Conservation (phyloP, 2,888 invertebrate genomes). For the Stenodema calcarata region DNA sequence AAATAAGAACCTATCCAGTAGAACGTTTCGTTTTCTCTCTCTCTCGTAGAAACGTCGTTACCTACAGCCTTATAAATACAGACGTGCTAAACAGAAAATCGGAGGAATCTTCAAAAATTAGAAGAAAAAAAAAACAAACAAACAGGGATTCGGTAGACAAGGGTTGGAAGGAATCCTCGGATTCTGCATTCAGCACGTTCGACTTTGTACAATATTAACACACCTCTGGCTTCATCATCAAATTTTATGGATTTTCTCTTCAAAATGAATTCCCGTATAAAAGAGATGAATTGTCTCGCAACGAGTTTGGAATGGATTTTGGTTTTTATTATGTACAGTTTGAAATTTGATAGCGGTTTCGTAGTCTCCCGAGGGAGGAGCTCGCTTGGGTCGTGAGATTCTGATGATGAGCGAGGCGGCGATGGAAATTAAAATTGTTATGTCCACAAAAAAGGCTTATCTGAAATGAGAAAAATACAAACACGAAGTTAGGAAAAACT, state of each 20-base stretch:
- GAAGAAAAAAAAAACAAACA: no score
- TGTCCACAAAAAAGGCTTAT: slow-evolving; percentile 48
- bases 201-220: slow-evolving; percentile 33
- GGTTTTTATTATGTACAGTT: not conserved
- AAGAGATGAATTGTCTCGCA: slow-evolving; percentile 15
- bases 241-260: not conserved
- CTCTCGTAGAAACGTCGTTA: slow-evolving; percentile 1
- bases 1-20: slow-evolving; percentile 4
- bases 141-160: not conserved
- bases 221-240: slow-evolving; percentile 10
- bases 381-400: not conserved
- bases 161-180: not conserved
- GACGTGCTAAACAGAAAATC: slow-evolving; percentile 31
- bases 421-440: slow-evolving; percentile 47
- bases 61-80: slow-evolving; percentile 30
- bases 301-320: slow-evolving; percentile 45
- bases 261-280: not conserved
- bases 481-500: no score
- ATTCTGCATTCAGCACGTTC: slow-evolving; percentile 27
- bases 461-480: slow-evolving; percentile 31
- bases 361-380: not conserved
- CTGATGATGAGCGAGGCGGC: slow-evolving; percentile 41
- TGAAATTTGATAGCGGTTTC: not conserved
- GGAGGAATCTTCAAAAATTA: not conserved
- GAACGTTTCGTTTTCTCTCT: not conserved